These are phyloP conservation scores for Setipinna tenuifilis DNA, from an alignment of 2,797 vertebrate species.

Conservation along the genomic window DNA sequence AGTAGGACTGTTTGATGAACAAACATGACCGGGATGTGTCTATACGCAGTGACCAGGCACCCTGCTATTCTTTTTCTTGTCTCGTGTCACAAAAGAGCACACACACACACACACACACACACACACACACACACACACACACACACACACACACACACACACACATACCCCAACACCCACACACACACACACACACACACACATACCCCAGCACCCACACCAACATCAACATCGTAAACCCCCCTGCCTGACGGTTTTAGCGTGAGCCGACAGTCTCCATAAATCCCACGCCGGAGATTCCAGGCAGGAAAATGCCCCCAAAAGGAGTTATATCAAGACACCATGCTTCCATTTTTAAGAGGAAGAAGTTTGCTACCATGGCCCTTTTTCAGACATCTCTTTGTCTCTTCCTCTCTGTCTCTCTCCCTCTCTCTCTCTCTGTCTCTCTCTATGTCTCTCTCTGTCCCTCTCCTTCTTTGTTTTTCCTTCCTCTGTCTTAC, in stretches of 20 bases:
- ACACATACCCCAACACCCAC: background rate
- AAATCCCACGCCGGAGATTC: slow-evolving; percentile 22
- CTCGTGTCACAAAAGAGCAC: slow-evolving; percentile 23
- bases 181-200: slow-evolving; percentile 12
- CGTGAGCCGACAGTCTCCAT: slow-evolving; percentile 33
- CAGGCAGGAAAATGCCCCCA: background rate
- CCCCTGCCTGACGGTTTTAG: background rate
- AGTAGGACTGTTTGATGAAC: slow-evolving; percentile 44
- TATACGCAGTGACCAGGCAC: slow-evolving; percentile 49
- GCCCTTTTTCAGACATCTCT: slow-evolving; percentile 26
- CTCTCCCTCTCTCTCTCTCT: background rate
- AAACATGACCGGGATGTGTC: slow-evolving; percentile 45
- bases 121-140: no score
- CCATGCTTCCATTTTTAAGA: background rate
- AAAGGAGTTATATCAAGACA: background rate
- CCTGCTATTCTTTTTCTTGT: slow-evolving; percentile 30
- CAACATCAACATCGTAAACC: slow-evolving; percentile 52
- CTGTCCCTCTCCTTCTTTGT: slow-evolving; percentile 20
- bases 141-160: no score
- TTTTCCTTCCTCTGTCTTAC: slow-evolving; percentile 28
- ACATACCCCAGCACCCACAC: slow-evolving; percentile 10
- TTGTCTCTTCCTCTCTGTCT: slow-evolving; percentile 44
- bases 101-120: background rate
- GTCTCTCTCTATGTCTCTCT: background rate
- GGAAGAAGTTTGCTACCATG: background rate